These are phyloP conservation scores for Drosophila fulvimacula DNA, from an alignment of 2,888 invertebrate species.

Conservation along the genomic window DNA sequence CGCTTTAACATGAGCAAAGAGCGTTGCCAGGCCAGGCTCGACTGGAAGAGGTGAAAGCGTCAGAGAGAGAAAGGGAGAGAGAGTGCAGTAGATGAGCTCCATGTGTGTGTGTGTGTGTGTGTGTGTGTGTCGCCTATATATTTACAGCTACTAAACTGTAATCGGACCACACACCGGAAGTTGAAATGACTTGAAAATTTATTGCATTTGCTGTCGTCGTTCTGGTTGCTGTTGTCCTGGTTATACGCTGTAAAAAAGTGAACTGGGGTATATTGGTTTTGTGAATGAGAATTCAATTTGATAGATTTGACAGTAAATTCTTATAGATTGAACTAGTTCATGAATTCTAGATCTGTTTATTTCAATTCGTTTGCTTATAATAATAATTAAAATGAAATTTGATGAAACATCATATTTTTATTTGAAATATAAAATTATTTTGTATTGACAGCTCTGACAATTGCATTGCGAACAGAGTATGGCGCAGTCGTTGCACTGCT, in stretches of 20 bases:
- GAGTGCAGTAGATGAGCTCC: not conserved
- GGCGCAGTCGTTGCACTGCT: not conserved
- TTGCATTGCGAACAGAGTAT: not conserved
- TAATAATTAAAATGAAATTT: too few relatives aligned
- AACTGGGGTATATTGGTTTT: not conserved
- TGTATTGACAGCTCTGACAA: too few relatives aligned
- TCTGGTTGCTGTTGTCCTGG: constrained; percentile 26
- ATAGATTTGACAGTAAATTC: too few relatives aligned
- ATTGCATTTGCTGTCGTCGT: constrained; percentile 72
- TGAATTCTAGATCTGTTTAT: not conserved
- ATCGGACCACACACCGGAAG: constrained; percentile 80
- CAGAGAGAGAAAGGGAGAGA: not conserved
- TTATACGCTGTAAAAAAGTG: not conserved
- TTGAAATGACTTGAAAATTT: constrained; percentile 80
- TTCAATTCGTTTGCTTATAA: not conserved
- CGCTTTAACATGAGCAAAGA: constrained; percentile 10
- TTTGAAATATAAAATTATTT: too few relatives aligned
- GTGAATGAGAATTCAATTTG: too few relatives aligned
- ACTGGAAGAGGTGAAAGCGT: not conserved
- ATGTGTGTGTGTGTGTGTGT: not conserved
- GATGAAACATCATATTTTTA: too few relatives aligned
- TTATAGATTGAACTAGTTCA: too few relatives aligned
- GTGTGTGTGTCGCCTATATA: constrained; percentile 49
- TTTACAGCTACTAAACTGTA: constrained; percentile 79
- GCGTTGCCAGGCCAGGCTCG: constrained; percentile 1